Conservation (phyloP, 1,140 invertebrate genomes). For the Drosophila bocqueti region DNA sequence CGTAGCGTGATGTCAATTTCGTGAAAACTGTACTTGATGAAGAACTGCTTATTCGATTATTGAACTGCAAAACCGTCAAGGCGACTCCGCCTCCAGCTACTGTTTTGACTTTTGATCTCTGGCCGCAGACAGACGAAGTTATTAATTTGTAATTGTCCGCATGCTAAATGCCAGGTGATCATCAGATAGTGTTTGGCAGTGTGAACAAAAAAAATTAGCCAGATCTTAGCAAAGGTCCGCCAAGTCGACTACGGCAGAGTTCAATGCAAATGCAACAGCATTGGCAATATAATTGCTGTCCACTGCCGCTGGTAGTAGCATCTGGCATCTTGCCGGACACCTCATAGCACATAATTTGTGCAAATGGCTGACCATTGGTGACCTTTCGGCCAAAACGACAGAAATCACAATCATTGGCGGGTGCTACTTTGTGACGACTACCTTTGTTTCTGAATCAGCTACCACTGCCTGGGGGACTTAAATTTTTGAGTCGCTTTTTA, state of each 20-base stretch:
- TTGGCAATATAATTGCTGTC: conserved; percentile 1
- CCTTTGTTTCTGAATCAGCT: background rate
- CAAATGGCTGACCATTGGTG: conserved; percentile 59
- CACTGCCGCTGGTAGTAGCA: conserved; percentile 10
- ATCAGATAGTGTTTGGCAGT: conserved; percentile 17
- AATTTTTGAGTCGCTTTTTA: background rate
- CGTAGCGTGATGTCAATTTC: conserved; percentile 41
- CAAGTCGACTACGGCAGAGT: conserved; percentile 57
- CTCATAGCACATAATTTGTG: conserved; percentile 76
- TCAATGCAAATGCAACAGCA: conserved; percentile 62
- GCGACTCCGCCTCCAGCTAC: conserved; percentile 54
- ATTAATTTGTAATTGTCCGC: conserved; percentile 75
- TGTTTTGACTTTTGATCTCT: conserved; percentile 57
- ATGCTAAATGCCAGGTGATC: conserved; percentile 59
- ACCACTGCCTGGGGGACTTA: background rate
- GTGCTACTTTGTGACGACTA: conserved; percentile 3
- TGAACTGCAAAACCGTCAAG: conserved; percentile 29
- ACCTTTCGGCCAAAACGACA: conserved; percentile 62
- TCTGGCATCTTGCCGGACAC: conserved; percentile 43
- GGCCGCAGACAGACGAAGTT: conserved; percentile 48
- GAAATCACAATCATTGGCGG: conserved; percentile 25
- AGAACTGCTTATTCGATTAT: conserved; percentile 25
- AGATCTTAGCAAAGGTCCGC: conserved; percentile 51
- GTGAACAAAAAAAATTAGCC: conserved; percentile 53
- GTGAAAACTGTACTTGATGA: conserved; percentile 48